Conservation (phyloP, 2,113 vertebrate species). For the Amazona guildingii region DNA sequence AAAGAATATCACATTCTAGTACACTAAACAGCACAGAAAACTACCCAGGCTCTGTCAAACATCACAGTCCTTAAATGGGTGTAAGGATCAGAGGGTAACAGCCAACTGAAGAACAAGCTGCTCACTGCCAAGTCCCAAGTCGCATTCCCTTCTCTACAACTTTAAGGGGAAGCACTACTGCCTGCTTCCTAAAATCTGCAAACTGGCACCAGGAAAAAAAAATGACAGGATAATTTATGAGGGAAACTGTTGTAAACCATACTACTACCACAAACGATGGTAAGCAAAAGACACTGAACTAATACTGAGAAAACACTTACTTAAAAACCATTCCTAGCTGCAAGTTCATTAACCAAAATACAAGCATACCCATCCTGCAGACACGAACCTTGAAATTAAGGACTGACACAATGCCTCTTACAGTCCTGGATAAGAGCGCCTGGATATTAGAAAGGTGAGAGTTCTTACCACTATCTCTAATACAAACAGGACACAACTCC, state of each 20-base stretch:
- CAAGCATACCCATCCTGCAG: neutral
- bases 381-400: neutral
- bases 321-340: neutral
- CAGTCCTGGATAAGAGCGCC: neutral
- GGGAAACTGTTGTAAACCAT: neutral
- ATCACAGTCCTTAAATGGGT: neutral
- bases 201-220: neutral
- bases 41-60: neutral
- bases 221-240: neutral
- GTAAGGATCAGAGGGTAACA: neutral
- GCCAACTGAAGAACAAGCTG: neutral
- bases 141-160: neutral
- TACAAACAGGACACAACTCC: neutral
- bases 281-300: neutral
- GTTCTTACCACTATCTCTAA: neutral
- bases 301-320: neutral
- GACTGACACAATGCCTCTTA: neutral
- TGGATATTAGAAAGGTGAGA: neutral
- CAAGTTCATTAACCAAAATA: neutral
- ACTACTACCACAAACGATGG: neutral
- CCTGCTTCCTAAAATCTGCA: neutral
- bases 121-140: neutral
- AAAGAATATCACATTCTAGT: neutral
- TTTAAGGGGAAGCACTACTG: neutral
- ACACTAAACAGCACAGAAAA: neutral